Base-by-base conservation (phyloP, 2,888 invertebrate species). In the Lochmaea crataegi region DNA sequence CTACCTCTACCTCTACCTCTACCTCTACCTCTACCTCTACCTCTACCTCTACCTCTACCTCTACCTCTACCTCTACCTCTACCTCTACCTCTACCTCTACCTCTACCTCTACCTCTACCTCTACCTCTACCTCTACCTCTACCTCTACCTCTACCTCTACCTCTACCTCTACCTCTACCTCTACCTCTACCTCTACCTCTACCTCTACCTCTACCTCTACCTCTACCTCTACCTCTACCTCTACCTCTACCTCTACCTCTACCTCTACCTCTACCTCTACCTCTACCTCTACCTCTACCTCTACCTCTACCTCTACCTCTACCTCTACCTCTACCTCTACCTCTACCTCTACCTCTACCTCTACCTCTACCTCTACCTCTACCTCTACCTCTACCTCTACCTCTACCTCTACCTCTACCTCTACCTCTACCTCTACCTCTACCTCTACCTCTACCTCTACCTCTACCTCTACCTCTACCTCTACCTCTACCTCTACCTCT, bases 211-310 rank as follows among this genome's bases (percentile, higher is more conserved):
- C 42, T 11, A 42, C 42, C 12, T 42, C 42, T 42, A 42, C 42
- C 12, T 42, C 42, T 11, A 42, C 42, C 12, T 42, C 42, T 42
- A 42, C 42, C 12, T 42, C 42, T 11, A 42, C 42, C 12, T 42
- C 42, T 42, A 42, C 42, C 12, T 42, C 42, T 11, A 42, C 42
- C 12, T 42, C 42, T 42, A 42, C 42, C 12, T 42, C 42, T 11
- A 60, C 38, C 26, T 60, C 60, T 60, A 60, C 22, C 9, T 60
- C 22, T 22, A 60, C 26, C 26, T 22, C 22, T 22, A 60, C 60
- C 18, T 22, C 22, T 22, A 60, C 60, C 12, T 60, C 60, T 60
- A 60, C 18, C 18, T 22, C 22, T 22, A 60, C 60, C 12, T 22
- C 22, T 60, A 60, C 16, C 6, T 60, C 22, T 22, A 60, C 22